phyloP scores from a whole-genome alignment of 2,797 vertebrate genomes.

The Myoxocephalus aenaeus region DNA sequence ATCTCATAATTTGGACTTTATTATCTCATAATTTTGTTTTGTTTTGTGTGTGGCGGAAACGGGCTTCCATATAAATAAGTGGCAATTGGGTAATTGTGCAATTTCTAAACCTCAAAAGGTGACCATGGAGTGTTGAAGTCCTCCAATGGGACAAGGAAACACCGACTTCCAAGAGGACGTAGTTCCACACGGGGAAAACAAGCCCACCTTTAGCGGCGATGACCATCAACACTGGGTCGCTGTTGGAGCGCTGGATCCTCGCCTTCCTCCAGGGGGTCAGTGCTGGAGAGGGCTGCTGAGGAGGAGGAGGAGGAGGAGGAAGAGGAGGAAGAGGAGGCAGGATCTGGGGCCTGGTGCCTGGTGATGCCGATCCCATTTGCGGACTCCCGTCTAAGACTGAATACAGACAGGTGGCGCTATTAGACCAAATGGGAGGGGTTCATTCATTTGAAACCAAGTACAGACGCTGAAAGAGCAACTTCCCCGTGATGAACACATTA shows the following conservation, averaged over 20 bases:
- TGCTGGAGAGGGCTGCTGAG: not conserved
- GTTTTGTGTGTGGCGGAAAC: too few relatives aligned
- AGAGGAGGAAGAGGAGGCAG: not conserved
- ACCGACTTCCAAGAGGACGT: not conserved
- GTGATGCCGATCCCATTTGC: not conserved
- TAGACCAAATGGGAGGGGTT: not conserved
- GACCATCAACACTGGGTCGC: constrained; percentile 57
- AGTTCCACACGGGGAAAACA: not conserved
- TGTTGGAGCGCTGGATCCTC: constrained; percentile 53
- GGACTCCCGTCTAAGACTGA: constrained; percentile 11
- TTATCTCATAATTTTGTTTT: too few relatives aligned
- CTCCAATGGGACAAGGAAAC: too few relatives aligned
- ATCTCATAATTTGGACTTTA: too few relatives aligned
- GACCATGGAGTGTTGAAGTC: not conserved
- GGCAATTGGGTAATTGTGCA: not conserved
- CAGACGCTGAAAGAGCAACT: not conserved
- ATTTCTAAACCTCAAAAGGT: not conserved
- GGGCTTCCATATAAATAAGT: not conserved
- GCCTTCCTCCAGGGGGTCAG: constrained; percentile 4
- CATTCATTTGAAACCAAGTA: not conserved
- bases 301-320: not conserved
- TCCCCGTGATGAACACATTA: not conserved
- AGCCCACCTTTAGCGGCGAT: constrained; percentile 45
- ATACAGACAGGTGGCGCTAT: constrained; percentile 3
- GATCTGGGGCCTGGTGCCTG: not conserved